Evolutionary conservation across 1,140 invertebrate genomes (phyloP).

Genomic region (Drosophila pseudoananassae): DNA sequence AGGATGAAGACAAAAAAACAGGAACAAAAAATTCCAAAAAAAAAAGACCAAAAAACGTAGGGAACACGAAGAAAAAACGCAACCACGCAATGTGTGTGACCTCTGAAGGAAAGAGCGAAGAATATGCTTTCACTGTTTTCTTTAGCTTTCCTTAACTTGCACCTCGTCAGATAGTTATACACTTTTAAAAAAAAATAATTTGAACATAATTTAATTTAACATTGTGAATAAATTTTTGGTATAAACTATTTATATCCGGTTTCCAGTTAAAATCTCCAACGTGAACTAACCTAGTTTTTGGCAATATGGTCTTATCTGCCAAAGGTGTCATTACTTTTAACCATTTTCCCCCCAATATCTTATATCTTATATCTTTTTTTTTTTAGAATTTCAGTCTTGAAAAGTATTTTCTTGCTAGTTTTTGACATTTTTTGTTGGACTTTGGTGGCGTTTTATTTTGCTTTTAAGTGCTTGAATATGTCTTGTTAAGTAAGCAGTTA

Average conservation of each 20-base stretch:
- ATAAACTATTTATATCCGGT: no score
- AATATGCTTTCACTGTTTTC: conserved; percentile 1
- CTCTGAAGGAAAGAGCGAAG: conserved; percentile 6
- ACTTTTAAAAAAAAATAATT: no score
- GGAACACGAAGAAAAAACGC: neutral
- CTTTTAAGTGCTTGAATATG: conserved; percentile 81
- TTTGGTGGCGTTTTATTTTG: conserved; percentile 64
- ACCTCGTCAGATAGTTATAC: no score
- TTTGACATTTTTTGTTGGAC: neutral
- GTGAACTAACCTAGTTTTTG: neutral
- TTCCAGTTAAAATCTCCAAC: neutral
- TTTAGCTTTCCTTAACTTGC: neutral
- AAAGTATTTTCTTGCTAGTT: neutral
- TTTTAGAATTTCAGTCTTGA: neutral
- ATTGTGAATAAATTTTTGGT: no score
- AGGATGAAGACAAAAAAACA: neutral
- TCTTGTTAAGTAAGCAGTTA: conserved; percentile 82
- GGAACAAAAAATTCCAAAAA: neutral
- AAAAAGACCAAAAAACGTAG: neutral
- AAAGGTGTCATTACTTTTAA: neutral
- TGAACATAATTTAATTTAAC: no score
- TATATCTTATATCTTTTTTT: neutral
- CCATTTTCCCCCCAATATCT: neutral
- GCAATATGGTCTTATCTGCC: neutral
- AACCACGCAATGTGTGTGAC: conserved; percentile 39